Base-by-base conservation (phyloP, 2,888 invertebrate genomes). In the Nymphalis urticae region DNA sequence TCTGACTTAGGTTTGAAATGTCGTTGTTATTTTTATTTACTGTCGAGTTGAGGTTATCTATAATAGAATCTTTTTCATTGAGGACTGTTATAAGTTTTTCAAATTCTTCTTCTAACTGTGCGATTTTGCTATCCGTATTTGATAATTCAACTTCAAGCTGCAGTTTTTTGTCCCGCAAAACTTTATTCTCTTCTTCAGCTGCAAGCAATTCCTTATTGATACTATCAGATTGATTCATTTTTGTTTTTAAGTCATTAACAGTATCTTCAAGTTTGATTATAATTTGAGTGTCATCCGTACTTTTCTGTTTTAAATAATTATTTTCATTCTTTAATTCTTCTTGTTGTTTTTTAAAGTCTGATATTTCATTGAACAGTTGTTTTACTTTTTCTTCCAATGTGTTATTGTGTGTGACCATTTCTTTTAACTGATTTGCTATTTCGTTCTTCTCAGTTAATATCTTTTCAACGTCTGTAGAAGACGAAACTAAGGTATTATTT, bases 81-180 rank as follows among this genome's bases (percentile, higher is more conserved):
- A 92, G 85, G 47, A 87, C 86, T 8, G 82, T 75, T 53, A 85
- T 79, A 9, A 93, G 69, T 62, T 85, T 85, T 3, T 83, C 83
- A 67, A 93, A 83, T 72, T 91, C 90, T 74, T 85, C 82, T 74
- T 93, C 92, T 56, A 94, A 78, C 64, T 82, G 80, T 7, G 83
- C 73, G 24, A 86, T 85, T 77, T 89, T 92, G 1, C 73, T 66
- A 69, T 89, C 86, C 13, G 87, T 86, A 0, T 80, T 74, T 10
- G 82, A 76, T 21, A 90, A 73, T 72, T 89, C 88, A 17, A 79
- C 59, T 79, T 90, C 87, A 10, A 89, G 71, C 62, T 82, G 73
- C 1, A 77, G 54, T 77, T 87, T 89, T 53, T 63, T 81, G 68
- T 82, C 75, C 64, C 72, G n/a, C 69, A 86, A 70, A 67, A 78